Base-by-base conservation (phyloP, 2,113 vertebrate genomes). In the Trematomus loennbergii region DNA sequence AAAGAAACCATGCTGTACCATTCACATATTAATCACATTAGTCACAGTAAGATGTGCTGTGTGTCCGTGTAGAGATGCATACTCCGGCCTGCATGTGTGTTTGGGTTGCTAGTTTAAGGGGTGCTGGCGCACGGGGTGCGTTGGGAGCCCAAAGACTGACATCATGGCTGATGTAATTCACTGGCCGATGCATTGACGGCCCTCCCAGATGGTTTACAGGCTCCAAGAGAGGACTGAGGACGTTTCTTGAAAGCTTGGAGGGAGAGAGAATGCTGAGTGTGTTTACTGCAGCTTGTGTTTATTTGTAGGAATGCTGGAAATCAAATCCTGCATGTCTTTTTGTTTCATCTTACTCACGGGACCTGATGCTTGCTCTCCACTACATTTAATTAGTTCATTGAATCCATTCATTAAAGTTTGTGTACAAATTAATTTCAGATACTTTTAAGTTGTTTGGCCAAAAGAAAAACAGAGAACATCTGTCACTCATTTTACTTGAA, bases 141-240 rank as follows among this genome's bases (percentile, higher is more conserved):
- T 60, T 72, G 81, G 57, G 52, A 80, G 71, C 58, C 69, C 75
- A 81, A 74, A 81, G 81, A 61, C 85, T 92, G 88, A 92, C 86
- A 84, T 92, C 84, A 93, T 84, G 55, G 69, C 52, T 91, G 89
- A 93, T 89, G 85, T 91, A 64, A 93, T 91, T 67, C 58, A 65
- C 77, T 85, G 84, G 87, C 84, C 16, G 5, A 54, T 67, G 74
- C 22, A 3, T 46, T 40, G 66, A 57, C 12, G 5, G 62, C 76
- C 83, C 85, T 91, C 84, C 88, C 85, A 83, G 83, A 83, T 66
- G 81, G 81, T 72, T 82, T 40, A 7, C 78, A 81, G 81, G 33
- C 70, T 71, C 11, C 55, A 74, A 79, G 66, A 75, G n/a, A 83
- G 64, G 52, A 65, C 57, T 63, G 65, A 88, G 75, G 55, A 75